Base-by-base conservation (phyloP, 2,797 vertebrate species). In the Enteromius argenteus region DNA sequence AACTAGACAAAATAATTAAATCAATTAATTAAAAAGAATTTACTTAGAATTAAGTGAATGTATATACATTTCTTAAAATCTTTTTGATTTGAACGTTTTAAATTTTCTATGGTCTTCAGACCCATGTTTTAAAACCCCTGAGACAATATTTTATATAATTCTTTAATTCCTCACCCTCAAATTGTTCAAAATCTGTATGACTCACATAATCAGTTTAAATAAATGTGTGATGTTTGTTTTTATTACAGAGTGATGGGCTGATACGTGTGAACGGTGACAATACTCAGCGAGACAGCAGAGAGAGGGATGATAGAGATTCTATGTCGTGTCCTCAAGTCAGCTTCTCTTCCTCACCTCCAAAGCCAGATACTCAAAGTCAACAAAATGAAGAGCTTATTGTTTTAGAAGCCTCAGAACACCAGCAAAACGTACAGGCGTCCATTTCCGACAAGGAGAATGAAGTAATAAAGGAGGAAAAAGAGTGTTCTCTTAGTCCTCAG, bases 201-300 rank as follows among this genome's bases (percentile, higher is more conserved):
- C 46, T 51, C 17, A 19, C 49, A n/a, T 80, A 42, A 44, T 58
- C 9, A 58, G 23, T 19, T 32, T 60, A 27, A 4, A 32, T 60
- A 56, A 71, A 30, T 39, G 72, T 80, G 53, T 81, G 46, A 73
- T 37, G 56, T 67, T 77, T 44, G 27, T 76, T 58, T 19, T 77
- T 46, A 44, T 69, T 58, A 11, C 83, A 97, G 96, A 93, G 93
- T 86, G 97, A 98, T 66, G 96, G 96, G 78, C 94, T 96, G 90
- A 91, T 96, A 91, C 96, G 95, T 79, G 74, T 97, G 85, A 99
- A 97, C 21, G 96, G 97, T 90, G 96, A 93, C 21, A 27, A 27
- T 0, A 90, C 88, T 3, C 42, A 88, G 0, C 92, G 94, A 74
- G 90, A 91, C 46, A 93, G 15, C 19, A 66, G 46, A 79, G 72